Evolutionary conservation across 2,797 vertebrate species (phyloP), one percentile per base, ranked within the genome.

Genomic region (Sebastes hopkinsi): DNA sequence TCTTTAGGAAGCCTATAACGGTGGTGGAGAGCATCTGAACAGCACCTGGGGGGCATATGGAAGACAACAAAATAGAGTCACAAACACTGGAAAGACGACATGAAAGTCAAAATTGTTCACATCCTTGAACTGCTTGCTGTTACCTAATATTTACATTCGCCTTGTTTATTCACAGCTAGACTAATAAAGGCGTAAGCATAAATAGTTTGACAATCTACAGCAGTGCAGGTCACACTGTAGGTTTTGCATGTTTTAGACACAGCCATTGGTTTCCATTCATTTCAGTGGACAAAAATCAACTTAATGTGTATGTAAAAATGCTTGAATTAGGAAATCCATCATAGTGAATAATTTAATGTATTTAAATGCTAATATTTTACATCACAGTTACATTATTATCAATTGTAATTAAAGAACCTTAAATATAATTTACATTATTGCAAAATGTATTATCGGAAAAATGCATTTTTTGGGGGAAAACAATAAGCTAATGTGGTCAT

Each of bases 1-100:
- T 97, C 90, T 99, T 98, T 4, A 98, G 38, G 38, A 95, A 98
- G 87, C 98, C 98, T 4, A 99, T 99, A 81, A 97, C 60, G 0
- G 98, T 98, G 68, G 98, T 99, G 62, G 97, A 97, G 22, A 99
- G 91, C 97, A 99, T 99, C 72, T 99, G 98, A 62, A 99, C 90
- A 0, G 98, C 98, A 62, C 98, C 98, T 99, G 56, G 5, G 32
- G 50, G 27, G 23, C 54, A 60, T 0, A 25, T 5, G 2, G 38
- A 60, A 71, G 12, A 32, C 5, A 9, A 34, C 13, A 58, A 25
- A 34, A 27, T 2, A 72, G 9, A 55, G 25, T 8, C 14, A 42
- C 14, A 27, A 7, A 29, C 4, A 34, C 30, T 27, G 30, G 5
- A 18, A 54, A 50, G 23, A 62, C 64, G 23, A n/a, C 58, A 52